These are phyloP conservation scores for Euura lappo DNA, from an alignment of 1,140 invertebrate genomes.

Conservation along the genomic window DNA sequence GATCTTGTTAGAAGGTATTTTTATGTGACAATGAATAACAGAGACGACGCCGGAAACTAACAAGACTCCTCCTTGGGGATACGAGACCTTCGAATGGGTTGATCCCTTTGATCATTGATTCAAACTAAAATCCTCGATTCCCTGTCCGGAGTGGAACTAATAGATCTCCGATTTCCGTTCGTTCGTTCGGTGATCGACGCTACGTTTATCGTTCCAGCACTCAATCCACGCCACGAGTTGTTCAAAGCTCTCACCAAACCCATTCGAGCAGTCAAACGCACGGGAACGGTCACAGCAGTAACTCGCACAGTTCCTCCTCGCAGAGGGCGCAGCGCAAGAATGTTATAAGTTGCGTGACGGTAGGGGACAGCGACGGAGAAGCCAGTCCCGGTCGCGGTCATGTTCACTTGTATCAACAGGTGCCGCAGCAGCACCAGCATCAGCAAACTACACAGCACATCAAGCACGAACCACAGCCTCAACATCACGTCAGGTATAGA, in stretches of 20 bases:
- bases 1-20: conserved; percentile 57
- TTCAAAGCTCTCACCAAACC: conserved; percentile 45
- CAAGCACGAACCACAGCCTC: conserved; percentile 64
- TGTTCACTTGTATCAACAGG: conserved; percentile 52
- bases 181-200: too few species aligned
- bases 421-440: conserved; percentile 49
- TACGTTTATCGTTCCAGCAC: conserved; percentile 41
- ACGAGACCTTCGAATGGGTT: too few species aligned
- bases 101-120: too few species aligned
- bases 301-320: conserved; percentile 37
- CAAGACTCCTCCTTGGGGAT: too few species aligned
- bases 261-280: conserved; percentile 43
- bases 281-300: conserved; percentile 36
- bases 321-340: conserved; percentile 65
- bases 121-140: too few species aligned
- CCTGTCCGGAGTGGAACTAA: too few species aligned
- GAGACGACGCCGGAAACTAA: too few species aligned
- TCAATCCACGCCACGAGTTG: conserved; percentile 53
- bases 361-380: conserved; percentile 80
- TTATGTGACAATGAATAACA: neutral
- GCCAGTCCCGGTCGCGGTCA: conserved; percentile 63
- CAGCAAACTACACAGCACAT: conserved; percentile 60
- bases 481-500: conserved; percentile 54
- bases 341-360: conserved; percentile 83
- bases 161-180: too few species aligned